These are phyloP conservation scores for Atrichornis clamosus DNA, from an alignment of 2,113 vertebrate species.

Conservation along the genomic window DNA sequence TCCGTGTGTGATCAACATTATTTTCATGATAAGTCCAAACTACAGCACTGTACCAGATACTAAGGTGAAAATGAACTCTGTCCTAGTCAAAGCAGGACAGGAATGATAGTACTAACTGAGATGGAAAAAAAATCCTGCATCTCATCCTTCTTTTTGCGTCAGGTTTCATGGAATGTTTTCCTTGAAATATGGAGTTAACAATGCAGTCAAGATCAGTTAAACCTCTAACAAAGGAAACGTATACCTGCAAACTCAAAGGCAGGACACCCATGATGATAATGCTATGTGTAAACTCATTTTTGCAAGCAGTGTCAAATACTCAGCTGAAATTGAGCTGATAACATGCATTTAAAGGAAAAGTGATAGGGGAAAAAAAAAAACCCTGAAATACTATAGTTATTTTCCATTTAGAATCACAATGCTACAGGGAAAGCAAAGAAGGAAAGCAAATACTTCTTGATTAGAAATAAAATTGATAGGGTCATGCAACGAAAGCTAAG, in stretches of 20 bases:
- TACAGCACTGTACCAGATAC: background rate
- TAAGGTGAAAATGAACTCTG: background rate
- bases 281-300: background rate
- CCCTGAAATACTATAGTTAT: background rate
- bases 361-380: rapidly evolving
- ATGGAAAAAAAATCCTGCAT: background rate
- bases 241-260: background rate
- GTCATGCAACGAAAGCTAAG: background rate
- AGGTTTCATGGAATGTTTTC: background rate
- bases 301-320: background rate
- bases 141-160: background rate
- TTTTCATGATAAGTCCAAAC: background rate
- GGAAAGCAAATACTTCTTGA: background rate
- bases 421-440: background rate
- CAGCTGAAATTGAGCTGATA: background rate
- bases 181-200: background rate
- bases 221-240: background rate
- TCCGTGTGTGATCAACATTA: background rate
- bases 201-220: background rate
- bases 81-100: background rate
- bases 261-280: background rate
- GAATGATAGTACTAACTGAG: background rate
- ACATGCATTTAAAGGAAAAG: background rate
- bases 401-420: background rate
- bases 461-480: conserved; percentile 2